Base-by-base conservation (phyloP, 2,888 invertebrate species). In the Mythimna vitellina region DNA sequence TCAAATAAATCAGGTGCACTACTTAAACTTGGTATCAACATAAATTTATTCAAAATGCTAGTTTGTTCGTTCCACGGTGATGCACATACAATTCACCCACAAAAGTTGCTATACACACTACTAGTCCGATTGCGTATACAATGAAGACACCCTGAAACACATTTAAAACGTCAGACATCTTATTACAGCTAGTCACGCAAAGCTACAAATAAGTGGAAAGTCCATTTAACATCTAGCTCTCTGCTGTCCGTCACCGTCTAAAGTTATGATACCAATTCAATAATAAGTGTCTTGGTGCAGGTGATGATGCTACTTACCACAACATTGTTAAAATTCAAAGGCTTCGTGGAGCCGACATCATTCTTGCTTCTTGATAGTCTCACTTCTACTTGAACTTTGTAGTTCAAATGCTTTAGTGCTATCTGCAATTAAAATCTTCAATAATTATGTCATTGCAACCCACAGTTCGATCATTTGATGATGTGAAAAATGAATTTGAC, bases 331-430 rank as follows among this genome's bases (percentile, higher is more conserved):
- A 92, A 83, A 67, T 80, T 89, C 60, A 96, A 84, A 2, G 93
- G 87, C 60, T 92, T 87, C 46, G 91, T 84, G 56, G 78, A 86
- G 54, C 91, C 92, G n/a, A 92, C 91, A 71, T 93, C 93, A 72
- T 88, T 90, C 76, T 89, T 91, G 22, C 90, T 88, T 53, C 95
- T 90, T 14, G 96, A 96, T 22, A 95, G 90, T 80, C 93, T 94
- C 0, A 97, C 96, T 84, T 96, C 96, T 68, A 96, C 88, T 87
- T 97, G 97, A 8, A 97, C 96, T 85, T 95, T 90, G 67, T 93
- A 93, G 88, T 97, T 93, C 82, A 97, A 91, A 86, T 96, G 93
- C 70, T 93, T 93, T 58, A 95, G 84, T 1, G 96, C 96, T n/a
- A 97, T 96, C 97, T 97, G 83, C 38, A 92, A 93, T 76, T 62